Percentiles rank a stretch among this genome's conserved stretches.
phyloP scores from a whole-genome alignment of 2,888 invertebrate species.

The Gasteruption jaculator region DNA sequence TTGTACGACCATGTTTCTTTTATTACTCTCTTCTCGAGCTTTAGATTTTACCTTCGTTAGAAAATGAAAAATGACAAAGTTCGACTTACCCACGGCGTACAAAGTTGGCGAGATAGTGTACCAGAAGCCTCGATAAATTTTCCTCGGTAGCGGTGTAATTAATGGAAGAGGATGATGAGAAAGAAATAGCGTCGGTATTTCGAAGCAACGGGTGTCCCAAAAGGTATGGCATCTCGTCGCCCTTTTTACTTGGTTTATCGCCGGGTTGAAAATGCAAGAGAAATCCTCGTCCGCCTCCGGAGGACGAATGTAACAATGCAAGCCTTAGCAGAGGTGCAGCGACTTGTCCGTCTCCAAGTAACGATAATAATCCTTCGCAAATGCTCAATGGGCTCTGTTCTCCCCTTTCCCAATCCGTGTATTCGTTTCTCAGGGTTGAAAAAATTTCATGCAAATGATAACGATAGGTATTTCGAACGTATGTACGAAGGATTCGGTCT shows the following conservation, averaged over 20 bases:
- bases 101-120: conserved; percentile 84
- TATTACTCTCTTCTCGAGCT: not conserved
- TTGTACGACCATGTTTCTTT: not conserved
- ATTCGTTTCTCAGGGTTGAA: conserved; percentile 89
- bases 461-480: conserved; percentile 90
- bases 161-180: conserved; percentile 62
- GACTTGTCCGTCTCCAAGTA: conserved; percentile 88
- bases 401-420: conserved; percentile 92
- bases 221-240: conserved; percentile 83
- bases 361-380: conserved; percentile 73
- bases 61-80: conserved; percentile 8
- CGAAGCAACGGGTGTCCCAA: conserved; percentile 74
- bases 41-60: conserved; percentile 2
- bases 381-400: conserved; percentile 73
- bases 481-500: conserved; percentile 83
- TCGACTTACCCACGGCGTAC: conserved; percentile 82
- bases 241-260: conserved; percentile 78
- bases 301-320: conserved; percentile 74
- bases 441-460: conserved; percentile 94
- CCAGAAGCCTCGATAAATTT: conserved; percentile 71
- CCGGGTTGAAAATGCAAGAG: conserved; percentile 85
- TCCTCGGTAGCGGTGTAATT: conserved; percentile 78
- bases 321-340: conserved; percentile 79
- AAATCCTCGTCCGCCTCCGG: conserved; percentile 77
- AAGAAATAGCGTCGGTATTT: conserved; percentile 61